Percentiles rank a stretch among this genome's conserved stretches.
phyloP scores from a whole-genome alignment of 1,140 invertebrate species.

The Arion vulgaris region DNA sequence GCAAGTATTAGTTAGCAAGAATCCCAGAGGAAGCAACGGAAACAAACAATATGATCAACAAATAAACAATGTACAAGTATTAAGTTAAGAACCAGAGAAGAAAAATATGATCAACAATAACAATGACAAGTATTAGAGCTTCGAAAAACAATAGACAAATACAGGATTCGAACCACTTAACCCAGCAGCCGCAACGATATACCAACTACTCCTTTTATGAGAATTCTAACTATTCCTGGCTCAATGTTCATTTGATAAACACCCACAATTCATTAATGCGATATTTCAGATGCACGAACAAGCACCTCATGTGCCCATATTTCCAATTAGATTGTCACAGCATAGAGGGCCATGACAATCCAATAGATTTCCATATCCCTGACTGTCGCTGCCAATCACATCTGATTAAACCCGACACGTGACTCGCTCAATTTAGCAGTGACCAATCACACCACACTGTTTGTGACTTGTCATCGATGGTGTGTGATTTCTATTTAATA shows the following conservation, averaged over 20 bases:
- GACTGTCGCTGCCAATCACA: neutral
- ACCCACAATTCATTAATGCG: neutral
- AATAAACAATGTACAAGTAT: too few species aligned
- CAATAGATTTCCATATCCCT: neutral
- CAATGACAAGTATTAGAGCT: too few species aligned
- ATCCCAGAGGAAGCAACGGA: too few species aligned
- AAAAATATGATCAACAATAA: too few species aligned
- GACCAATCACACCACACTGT: constrained; percentile 11
- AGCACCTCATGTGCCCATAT: neutral
- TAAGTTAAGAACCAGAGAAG: too few species aligned
- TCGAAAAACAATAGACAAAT: too few species aligned
- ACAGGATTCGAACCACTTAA: too few species aligned
- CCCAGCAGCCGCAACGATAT: too few species aligned
- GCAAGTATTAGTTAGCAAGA: too few species aligned
- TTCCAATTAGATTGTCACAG: neutral
- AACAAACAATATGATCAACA: too few species aligned
- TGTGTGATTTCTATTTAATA: neutral
- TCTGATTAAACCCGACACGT: neutral
- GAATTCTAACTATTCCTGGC: too few species aligned
- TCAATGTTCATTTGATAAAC: neutral
- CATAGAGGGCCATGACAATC: neutral
- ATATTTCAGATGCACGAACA: neutral
- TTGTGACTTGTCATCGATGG: neutral
- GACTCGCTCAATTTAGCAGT: neutral
- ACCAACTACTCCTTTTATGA: too few species aligned